Conservation (phyloP, 1,140 invertebrate genomes). For the Lamellibrachia luymesi region DNA sequence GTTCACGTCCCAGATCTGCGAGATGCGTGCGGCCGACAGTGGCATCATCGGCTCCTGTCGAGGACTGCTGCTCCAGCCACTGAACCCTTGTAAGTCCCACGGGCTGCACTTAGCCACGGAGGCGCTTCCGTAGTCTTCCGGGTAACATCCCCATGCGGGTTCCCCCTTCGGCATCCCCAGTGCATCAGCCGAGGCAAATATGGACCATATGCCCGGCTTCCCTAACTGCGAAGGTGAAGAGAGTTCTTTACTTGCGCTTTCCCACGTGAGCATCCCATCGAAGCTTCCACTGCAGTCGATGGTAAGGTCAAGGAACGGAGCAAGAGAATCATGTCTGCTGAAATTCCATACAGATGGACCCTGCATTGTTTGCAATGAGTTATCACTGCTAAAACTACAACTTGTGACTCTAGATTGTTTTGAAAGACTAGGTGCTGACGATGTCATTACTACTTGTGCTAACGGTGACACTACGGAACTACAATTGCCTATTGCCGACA, state of each 20-base stretch:
- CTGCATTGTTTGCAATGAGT: not conserved
- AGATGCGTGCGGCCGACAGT: not conserved
- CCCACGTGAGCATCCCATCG: not conserved
- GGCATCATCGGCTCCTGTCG: not conserved
- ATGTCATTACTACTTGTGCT: not conserved
- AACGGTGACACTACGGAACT: not conserved
- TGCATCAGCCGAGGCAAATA: not conserved
- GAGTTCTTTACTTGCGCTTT: not conserved
- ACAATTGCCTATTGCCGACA: not conserved
- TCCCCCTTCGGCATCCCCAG: not conserved
- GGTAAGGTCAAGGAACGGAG: not conserved
- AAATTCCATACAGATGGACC: not conserved
- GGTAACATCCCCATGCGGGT: not conserved
- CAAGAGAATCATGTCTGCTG: not conserved
- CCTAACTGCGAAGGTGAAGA: not conserved
- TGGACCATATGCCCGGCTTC: not conserved
- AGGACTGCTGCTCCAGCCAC: not conserved
- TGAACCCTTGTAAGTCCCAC: not conserved
- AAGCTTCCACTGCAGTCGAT: not conserved
- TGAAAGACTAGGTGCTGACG: slow-evolving; percentile 2
- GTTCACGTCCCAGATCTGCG: not conserved
- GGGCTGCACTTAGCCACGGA: not conserved
- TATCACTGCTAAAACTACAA: not conserved
- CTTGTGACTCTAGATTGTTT: not conserved
- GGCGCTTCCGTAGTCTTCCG: not conserved